These are phyloP conservation scores for Drosophila kuntzei DNA, from an alignment of 2,888 invertebrate genomes.

Conservation along the genomic window DNA sequence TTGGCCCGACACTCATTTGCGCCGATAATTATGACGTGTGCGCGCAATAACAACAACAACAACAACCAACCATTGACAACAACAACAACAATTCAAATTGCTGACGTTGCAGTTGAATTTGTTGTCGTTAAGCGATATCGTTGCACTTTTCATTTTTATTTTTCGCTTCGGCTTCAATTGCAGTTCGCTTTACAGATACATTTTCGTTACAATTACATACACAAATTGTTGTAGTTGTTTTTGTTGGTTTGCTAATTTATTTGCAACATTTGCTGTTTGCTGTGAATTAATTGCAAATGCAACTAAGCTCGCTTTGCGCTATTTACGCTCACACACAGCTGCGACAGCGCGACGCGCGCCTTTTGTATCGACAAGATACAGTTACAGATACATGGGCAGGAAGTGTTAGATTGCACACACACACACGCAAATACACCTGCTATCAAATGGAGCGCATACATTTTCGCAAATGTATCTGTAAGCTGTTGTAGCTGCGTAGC, in stretches of 20 bases:
- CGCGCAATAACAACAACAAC: constrained; percentile 54
- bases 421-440: constrained; percentile 46
- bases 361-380: constrained; percentile 47
- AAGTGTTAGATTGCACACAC: constrained; percentile 51
- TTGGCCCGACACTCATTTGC: constrained; percentile 62
- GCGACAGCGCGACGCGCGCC: constrained; percentile 24
- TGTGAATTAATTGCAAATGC: constrained; percentile 80
- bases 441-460: constrained; percentile 67
- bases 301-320: constrained; percentile 75
- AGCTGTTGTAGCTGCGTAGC: background rate
- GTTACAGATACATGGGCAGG: constrained; percentile 4
- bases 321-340: constrained; percentile 63
- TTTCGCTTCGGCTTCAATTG: constrained; percentile 61
- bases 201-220: constrained; percentile 52
- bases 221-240: constrained; percentile 22
- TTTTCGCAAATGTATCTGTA: constrained; percentile 28
- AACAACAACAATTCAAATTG: constrained; percentile 15
- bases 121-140: constrained; percentile 67
- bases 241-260: constrained; percentile 73
- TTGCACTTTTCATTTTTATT: constrained; percentile 68
- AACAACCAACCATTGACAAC: constrained; percentile 29
- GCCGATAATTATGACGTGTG: constrained; percentile 77
- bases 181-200: constrained; percentile 46
- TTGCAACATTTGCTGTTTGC: constrained; percentile 80
- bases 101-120: constrained; percentile 25